Conservation (phyloP, 2,797 vertebrate species). For the Harpagifer antarcticus region DNA sequence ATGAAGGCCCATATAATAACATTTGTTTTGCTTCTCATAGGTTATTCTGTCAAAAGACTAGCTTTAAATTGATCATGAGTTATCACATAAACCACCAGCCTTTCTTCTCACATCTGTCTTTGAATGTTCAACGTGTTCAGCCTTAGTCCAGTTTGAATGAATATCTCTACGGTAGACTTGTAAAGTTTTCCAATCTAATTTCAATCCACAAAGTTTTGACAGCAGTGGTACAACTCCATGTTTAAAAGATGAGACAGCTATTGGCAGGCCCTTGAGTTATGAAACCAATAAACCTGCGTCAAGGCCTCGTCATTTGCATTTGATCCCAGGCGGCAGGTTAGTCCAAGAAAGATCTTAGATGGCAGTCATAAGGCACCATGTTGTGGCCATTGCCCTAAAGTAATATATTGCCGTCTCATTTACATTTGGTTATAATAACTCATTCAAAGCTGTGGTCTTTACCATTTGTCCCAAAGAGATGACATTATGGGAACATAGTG, state of each 20-base stretch:
- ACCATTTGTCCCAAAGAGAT: conserved; percentile 31
- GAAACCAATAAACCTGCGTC: conserved; percentile 69
- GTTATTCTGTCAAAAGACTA: conserved; percentile 7
- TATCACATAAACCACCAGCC: conserved; percentile 1
- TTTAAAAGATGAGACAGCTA: conserved; percentile 81
- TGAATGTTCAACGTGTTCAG: conserved; percentile 15
- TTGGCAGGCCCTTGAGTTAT: conserved; percentile 79
- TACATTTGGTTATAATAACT: conserved; percentile 28
- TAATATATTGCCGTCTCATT: conserved; percentile 41
- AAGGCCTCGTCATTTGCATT: conserved; percentile 74
- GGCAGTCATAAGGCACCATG: conserved; percentile 36
- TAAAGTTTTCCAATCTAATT: conserved; percentile 51
- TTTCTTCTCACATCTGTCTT: background rate
- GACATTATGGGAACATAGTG: conserved; percentile 2
- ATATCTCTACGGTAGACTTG: conserved; percentile 18
- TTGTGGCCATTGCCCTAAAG: conserved; percentile 38
- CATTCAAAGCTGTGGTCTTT: conserved; percentile 35
- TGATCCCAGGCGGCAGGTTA: conserved; percentile 60
- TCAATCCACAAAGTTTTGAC: conserved; percentile 71
- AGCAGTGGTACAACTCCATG: conserved; percentile 65
- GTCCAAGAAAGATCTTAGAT: conserved; percentile 32
- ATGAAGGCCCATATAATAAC: background rate
- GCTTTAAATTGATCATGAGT: conserved; percentile 5
- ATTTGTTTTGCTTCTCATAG: conserved; percentile 11
- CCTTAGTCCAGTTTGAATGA: conserved; percentile 23